Evolutionary conservation across 2,888 invertebrate genomes (phyloP), one percentile per base, ranked within the genome.

Genomic region (Ceramica pisi): DNA sequence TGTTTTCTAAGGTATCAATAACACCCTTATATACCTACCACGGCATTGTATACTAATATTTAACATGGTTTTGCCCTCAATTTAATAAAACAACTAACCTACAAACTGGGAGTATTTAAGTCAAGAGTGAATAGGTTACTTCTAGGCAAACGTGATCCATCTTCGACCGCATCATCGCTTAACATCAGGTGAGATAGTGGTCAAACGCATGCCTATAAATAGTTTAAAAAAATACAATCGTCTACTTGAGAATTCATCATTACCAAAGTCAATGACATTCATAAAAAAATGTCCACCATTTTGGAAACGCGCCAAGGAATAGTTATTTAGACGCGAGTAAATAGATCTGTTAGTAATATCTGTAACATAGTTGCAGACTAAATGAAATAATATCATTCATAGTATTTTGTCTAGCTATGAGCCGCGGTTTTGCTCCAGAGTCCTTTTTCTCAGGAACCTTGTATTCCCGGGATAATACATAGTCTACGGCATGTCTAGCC

Each of bases 191-290:
- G 31, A 31, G 31, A 31, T 31, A 31, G 31, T 31, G 31, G 31
- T 31, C 31, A 31, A 31, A 31, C 31, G 31, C 6, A 6, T 31
- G 31, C 31, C 31, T 31, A 5, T 31, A 4, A 31, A 5, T 31
- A 3, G 31, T 31, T 6, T 6, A 5, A 31, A 31, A 31, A 31
- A 6, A 31, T 31, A 31, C 6, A 31, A 12, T 56, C 4, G 23
- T 64, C 31, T 41, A 74, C 2, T 19, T 46, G 14, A 31, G 31
- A 61, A 73, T 62, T 31, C 21, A 51, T 65, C 55, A 38, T 16
- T n/a, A 6, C 10, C 19, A 56, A 73, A 74, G 74, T 78, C 74
- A 81, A 81, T 74, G 82, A 78, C 81, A 82, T 78, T 61, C 12
- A 10, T 61, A 46, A 78, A 68, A 68, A 73, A 81, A 66, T 51